Conservation (phyloP, 2,888 invertebrate species). For the Trichopria drosophilae region DNA sequence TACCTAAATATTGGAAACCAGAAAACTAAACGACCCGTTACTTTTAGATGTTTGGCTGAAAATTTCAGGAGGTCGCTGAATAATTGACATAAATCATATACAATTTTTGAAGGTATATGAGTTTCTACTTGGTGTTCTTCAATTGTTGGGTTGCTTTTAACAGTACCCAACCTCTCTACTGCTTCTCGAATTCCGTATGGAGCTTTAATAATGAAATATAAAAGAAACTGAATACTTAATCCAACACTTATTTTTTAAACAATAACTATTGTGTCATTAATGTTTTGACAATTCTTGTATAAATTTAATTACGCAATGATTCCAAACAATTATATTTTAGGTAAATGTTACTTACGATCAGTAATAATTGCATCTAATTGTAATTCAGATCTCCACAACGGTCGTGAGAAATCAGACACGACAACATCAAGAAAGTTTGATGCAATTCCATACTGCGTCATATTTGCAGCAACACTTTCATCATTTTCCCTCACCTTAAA, state of each 20-base stretch:
- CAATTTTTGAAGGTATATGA: slow-evolving; percentile 83
- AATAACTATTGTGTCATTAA: slow-evolving; percentile 8
- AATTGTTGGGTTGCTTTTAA: slow-evolving; percentile 65
- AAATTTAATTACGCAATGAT: not conserved
- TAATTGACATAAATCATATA: slow-evolving; percentile 80
- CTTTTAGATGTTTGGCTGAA: slow-evolving; percentile 73
- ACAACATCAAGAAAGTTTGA: slow-evolving; percentile 82
- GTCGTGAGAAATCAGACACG: slow-evolving; percentile 87
- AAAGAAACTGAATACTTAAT: not conserved
- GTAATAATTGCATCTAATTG: slow-evolving; percentile 91
- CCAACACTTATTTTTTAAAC: slow-evolving; percentile 4
- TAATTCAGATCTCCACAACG: slow-evolving; percentile 72
- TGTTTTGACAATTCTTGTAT: no score
- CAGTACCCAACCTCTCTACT: slow-evolving; percentile 77
- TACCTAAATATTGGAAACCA: slow-evolving; percentile 93
- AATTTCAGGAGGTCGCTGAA: slow-evolving; percentile 84
- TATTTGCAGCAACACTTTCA: slow-evolving; percentile 86
- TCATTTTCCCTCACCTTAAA: slow-evolving; percentile 71
- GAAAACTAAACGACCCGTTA: slow-evolving; percentile 84
- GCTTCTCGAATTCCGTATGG: slow-evolving; percentile 98
- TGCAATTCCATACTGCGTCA: slow-evolving; percentile 82
- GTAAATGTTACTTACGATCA: slow-evolving; percentile 75
- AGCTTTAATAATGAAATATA: slow-evolving; percentile 72
- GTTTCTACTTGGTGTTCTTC: slow-evolving; percentile 68
- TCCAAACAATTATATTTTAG: slow-evolving; percentile 8